phyloP scores from a whole-genome alignment of 64 coral and sea anemone genomes.

The Dendrophyllia cribrosa region DNA sequence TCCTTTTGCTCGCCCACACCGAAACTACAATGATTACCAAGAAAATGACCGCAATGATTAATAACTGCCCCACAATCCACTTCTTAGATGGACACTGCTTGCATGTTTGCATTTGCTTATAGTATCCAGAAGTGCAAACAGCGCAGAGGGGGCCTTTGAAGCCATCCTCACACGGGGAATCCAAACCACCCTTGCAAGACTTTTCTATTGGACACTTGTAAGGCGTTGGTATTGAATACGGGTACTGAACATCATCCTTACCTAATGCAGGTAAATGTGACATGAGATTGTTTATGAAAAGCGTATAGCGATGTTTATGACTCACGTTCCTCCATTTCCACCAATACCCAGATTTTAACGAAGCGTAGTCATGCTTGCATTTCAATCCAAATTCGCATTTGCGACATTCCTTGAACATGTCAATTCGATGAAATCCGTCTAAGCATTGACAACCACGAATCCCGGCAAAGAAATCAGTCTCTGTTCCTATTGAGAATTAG shows the following conservation, averaged over 20 bases:
- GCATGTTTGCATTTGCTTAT: constrained; percentile 20
- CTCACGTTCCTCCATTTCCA: constrained; percentile 1
- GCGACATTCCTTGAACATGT: neutral
- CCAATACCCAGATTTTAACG: neutral
- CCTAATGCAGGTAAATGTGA: neutral
- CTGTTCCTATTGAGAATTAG: neutral
- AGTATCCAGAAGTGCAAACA: constrained; percentile 30
- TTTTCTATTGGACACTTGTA: neutral
- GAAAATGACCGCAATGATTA: neutral
- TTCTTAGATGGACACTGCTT: constrained; percentile 11
- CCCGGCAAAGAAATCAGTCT: neutral
- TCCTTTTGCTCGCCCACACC: constrained; percentile 10
- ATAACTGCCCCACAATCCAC: constrained; percentile 25
- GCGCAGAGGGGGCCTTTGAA: constrained; percentile 32
- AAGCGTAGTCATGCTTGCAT: neutral
- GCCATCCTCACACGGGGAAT: neutral
- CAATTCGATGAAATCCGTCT: neutral
- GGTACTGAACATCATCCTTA: neutral
- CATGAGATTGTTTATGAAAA: neutral
- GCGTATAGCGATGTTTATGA: neutral
- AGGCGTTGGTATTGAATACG: neutral
- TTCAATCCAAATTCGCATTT: neutral
- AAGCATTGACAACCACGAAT: neutral
- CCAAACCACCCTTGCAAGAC: neutral
- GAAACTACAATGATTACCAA: neutral